These are phyloP conservation scores for Microchirus variegatus DNA, from an alignment of 2,797 vertebrate genomes.

Conservation along the genomic window DNA sequence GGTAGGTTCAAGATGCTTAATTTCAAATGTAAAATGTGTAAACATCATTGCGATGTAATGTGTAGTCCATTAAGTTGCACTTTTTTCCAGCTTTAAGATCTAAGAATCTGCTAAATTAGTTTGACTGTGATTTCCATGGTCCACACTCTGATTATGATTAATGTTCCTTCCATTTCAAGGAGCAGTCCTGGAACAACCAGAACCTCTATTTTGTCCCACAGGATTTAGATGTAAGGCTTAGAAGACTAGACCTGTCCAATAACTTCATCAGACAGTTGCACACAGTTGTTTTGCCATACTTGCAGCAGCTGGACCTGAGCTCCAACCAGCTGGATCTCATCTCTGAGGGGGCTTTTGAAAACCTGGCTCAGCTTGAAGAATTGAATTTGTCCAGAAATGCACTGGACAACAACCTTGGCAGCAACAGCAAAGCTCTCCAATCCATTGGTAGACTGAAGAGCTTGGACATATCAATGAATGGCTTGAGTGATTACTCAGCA, in stretches of 20 bases:
- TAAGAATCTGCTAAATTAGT: conserved; percentile 5
- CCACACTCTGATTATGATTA: conserved; percentile 40
- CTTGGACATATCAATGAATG: conserved; percentile 83
- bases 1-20: conserved; percentile 58
- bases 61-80: not conserved
- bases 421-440: conserved; percentile 73
- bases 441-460: conserved; percentile 66
- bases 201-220: conserved; percentile 77
- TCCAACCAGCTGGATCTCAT: conserved; percentile 83
- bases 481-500: conserved; percentile 73
- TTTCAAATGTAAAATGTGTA: not conserved
- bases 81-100: conserved; percentile 8
- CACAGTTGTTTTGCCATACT: conserved; percentile 66
- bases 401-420: conserved; percentile 72
- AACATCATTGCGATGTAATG: conserved; percentile 1
- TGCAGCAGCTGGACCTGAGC: conserved; percentile 80
- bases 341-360: conserved; percentile 72
- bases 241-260: conserved; percentile 83
- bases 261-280: conserved; percentile 84
- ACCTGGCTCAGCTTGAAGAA: conserved; percentile 71
- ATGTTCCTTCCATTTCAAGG: conserved; percentile 61
- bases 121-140: conserved; percentile 28
- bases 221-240: conserved; percentile 69
- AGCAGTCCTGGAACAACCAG: conserved; percentile 75
- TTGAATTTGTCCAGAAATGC: conserved; percentile 81